Base-by-base conservation (phyloP, 2,797 vertebrate genomes). In the Danio tinwini region DNA sequence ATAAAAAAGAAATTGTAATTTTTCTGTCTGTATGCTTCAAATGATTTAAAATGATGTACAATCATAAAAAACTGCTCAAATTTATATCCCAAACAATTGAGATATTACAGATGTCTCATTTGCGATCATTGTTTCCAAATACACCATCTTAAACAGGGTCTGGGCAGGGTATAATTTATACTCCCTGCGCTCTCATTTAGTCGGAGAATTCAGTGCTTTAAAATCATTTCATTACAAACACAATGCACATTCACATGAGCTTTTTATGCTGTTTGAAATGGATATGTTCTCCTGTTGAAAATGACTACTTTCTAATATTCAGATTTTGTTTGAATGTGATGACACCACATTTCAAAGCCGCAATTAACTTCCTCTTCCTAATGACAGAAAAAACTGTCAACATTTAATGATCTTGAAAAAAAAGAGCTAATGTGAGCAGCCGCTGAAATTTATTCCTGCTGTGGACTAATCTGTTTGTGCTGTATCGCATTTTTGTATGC, bases 331-430 rank as follows among this genome's bases (percentile, higher is more conserved):
- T 29, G 14, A 80, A 63, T 64, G 19, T 19, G 39, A 21, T 53
- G 56, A 42, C 13, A 16, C 10, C 55, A 53, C 47, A 56, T 62
- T 77, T 81, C 72, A 72, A 80, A 65, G 16, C 7, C 72, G 71
- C 40, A 81, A 52, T 71, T 65, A 83, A 67, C 71, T 81, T 67
- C 61, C 61, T 76, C 14, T 59, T 63, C 19, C 21, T 76, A 50
- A 56, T 80, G 82, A 56, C 52, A 44, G 56, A 58, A 68, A 68
- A 50, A 76, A 83, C 77, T 76, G 78, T 59, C 55, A 74, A 50
- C 21, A 67, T 45, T 12, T 81, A 81, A 78, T 78, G 70, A 78
- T 59, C 58, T 70, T 56, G 58, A 83, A 73, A 77, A 68, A 21
- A 19, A 72, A 64, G 63, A 69, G 42, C 39, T 42, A 62, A 64